A percentile compares a stretch with the other conserved stretches of the same genome.
Evolutionary conservation across 2,113 vertebrate species (phyloP).

Genomic region (Sminthopsis crassicaudata): DNA sequence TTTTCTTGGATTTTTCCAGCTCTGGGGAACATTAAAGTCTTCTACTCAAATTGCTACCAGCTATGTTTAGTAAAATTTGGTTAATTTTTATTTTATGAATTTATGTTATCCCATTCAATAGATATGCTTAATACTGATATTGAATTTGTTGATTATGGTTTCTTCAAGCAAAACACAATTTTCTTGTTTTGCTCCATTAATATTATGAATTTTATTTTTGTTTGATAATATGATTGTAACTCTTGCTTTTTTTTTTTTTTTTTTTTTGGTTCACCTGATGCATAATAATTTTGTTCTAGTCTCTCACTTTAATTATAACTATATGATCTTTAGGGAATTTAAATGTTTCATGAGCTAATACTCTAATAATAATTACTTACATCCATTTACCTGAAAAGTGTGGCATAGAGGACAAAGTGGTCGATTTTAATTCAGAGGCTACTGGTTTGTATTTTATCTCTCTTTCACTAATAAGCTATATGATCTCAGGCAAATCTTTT

Average conservation of each 20-base stretch:
- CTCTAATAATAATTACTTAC: neutral
- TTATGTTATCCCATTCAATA: neutral
- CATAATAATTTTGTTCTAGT: neutral
- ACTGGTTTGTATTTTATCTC: neutral
- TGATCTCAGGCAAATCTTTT: neutral
- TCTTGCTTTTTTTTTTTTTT: neutral
- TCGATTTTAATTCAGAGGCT: neutral
- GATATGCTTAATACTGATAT: neutral
- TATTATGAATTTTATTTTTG: neutral
- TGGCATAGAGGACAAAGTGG: neutral
- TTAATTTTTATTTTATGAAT: neutral
- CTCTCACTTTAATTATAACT: neutral
- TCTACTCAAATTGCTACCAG: neutral
- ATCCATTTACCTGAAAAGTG: neutral
- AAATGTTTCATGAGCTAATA: neutral
- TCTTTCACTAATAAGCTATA: neutral
- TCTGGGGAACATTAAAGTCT: neutral
- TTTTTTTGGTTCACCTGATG: neutral
- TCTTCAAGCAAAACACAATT: neutral
- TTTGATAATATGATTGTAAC: neutral
- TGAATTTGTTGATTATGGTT: neutral
- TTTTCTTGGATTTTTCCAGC: neutral
- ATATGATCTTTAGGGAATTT: conserved; percentile 10
- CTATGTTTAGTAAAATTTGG: neutral
- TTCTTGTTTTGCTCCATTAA: neutral